phyloP scores from a whole-genome alignment of 2,797 vertebrate genomes.

The Pyrocephalus nanus region DNA sequence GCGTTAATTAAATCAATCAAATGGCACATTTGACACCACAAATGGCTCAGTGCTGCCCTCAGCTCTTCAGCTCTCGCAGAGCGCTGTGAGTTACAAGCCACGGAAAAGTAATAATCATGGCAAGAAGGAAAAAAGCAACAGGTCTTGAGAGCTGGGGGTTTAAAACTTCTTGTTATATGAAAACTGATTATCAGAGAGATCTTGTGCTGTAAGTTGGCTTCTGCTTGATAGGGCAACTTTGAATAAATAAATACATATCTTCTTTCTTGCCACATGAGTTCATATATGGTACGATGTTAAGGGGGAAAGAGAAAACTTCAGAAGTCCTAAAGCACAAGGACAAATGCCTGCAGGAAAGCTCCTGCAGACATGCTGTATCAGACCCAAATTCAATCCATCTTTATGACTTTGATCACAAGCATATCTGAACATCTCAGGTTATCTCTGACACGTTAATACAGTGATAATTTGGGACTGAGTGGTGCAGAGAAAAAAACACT shows the following conservation, averaged over 20 bases:
- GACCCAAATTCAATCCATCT: background rate
- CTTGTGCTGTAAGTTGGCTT: background rate
- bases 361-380: background rate
- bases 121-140: background rate
- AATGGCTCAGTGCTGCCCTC: background rate
- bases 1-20: background rate
- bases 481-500: background rate
- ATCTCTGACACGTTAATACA: background rate
- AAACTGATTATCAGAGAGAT: background rate
- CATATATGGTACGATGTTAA: background rate
- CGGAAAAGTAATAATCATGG: background rate
- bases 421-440: background rate
- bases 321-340: background rate
- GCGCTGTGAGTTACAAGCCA: background rate
- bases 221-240: background rate
- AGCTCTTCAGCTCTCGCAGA: background rate
- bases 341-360: background rate
- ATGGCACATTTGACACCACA: background rate
- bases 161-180: background rate
- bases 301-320: background rate
- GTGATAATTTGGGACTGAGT: background rate
- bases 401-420: accelerated
- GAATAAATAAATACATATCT: background rate
- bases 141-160: background rate
- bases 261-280: background rate